Evolutionary conservation across 2,797 vertebrate genomes (phyloP), one percentile per base, ranked within the genome.

Genomic region (Enteromius mattozi): DNA sequence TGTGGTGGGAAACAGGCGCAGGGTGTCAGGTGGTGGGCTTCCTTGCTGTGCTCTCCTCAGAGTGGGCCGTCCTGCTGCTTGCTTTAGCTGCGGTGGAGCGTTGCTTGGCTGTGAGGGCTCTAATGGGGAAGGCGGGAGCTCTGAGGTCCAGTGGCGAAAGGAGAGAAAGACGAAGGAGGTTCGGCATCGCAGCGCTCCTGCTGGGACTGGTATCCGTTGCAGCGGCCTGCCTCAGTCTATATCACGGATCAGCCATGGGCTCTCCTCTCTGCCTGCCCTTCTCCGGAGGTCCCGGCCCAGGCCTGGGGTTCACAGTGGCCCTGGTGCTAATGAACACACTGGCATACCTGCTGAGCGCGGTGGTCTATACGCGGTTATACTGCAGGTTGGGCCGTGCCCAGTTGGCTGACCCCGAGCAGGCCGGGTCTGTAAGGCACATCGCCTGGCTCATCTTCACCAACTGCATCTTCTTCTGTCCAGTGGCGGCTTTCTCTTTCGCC

Each of bases 391-490:
- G 98, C 79, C 94, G 97, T 84, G 96, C 96, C 87, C 97, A 98
- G 91, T 94, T 99, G 82, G 96, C 96, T 0, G 97, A 98, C 85
- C 96, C 96, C 4, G 95, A 96, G 0, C 96, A 98, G 88, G 96
- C 97, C 0, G 95, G 96, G 27, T 96, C 95, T 49, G 96, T 99
- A 82, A 96, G 98, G 79, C 98, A 99, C 0, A 95, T 99, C 0
- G 98, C 98, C 78, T 99, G 98, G 98, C 96, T 99, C 1, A 99
- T 99, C 92, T 99, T 99, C 93, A 99, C 97, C 75, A 99, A 99
- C 90, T 99, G 98, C 94, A 97, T 99, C 92, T 99, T 99, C 86
- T 99, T 99, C 94, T 99, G 98, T 91, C 98, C 98, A 0, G 97
- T 99, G 54, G 97, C 98, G 0, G 98, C 98, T 6, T 99, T 99